Conservation (phyloP, 1,140 invertebrate genomes). For the Ruditapes philippinarum region DNA sequence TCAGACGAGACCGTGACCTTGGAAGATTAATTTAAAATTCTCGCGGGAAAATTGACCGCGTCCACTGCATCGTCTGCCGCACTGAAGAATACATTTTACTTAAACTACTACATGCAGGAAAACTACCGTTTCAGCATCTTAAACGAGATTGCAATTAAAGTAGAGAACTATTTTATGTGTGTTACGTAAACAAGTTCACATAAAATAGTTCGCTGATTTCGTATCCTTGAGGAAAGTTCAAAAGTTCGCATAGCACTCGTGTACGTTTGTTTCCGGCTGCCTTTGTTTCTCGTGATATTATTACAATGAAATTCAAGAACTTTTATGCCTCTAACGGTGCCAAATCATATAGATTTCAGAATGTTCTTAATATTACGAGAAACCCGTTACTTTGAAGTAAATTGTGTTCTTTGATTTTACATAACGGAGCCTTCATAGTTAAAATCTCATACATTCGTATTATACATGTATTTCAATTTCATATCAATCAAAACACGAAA, state of each 20-base stretch:
- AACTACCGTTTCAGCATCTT: background rate
- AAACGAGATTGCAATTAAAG: background rate
- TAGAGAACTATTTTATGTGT: conserved; percentile 17
- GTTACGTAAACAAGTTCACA: conserved; percentile 17
- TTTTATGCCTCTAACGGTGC: too few relatives aligned
- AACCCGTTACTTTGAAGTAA: too few relatives aligned
- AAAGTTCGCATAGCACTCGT: conserved; percentile 9
- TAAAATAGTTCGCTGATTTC: conserved; percentile 6
- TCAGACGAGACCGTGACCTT: conserved; percentile 9
- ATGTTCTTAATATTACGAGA: too few relatives aligned
- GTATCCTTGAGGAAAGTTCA: background rate
- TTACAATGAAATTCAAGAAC: too few relatives aligned
- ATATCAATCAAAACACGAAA: too few relatives aligned
- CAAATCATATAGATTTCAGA: too few relatives aligned
- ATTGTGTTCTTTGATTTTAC: too few relatives aligned
- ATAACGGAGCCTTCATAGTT: too few relatives aligned
- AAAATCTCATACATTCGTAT: too few relatives aligned
- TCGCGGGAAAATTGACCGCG: conserved; percentile 16
- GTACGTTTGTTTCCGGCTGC: background rate
- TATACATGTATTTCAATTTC: too few relatives aligned
- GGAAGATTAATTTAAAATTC: background rate
- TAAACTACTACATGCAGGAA: background rate
- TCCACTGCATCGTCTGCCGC: background rate
- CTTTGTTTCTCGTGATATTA: too few relatives aligned
- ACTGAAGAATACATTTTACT: background rate